Percentiles rank a stretch among this genome's conserved stretches.
These are phyloP conservation scores for Nestor notabilis DNA, from an alignment of 2,113 vertebrate genomes.

Conservation along the genomic window DNA sequence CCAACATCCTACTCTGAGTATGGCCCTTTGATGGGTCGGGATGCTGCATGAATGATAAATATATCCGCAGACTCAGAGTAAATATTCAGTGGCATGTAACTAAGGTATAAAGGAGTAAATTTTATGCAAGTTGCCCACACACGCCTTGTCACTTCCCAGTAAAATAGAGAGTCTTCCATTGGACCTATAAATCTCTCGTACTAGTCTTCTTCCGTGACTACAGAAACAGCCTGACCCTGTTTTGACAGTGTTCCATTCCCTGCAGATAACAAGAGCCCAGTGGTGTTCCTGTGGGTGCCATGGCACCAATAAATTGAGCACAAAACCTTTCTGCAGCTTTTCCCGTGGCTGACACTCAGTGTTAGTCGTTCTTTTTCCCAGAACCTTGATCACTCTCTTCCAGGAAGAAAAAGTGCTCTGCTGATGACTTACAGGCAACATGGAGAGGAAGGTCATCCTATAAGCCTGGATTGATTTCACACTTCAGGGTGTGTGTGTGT, in stretches of 20 bases:
- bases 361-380: neutral
- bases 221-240: conserved; percentile 41
- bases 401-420: neutral
- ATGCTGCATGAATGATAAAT: conserved; percentile 62
- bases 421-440: neutral
- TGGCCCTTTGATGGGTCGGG: conserved; percentile 55
- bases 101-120: conserved; percentile 66
- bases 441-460: neutral
- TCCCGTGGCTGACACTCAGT: neutral
- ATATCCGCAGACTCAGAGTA: conserved; percentile 59
- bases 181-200: conserved; percentile 53
- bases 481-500: neutral
- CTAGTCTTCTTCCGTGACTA: conserved; percentile 40
- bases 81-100: conserved; percentile 58
- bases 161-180: conserved; percentile 71
- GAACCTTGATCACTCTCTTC: neutral
- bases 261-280: conserved; percentile 3
- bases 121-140: conserved; percentile 65
- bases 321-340: neutral
- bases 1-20: conserved; percentile 54
- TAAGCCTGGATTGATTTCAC: neutral
- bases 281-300: neutral
- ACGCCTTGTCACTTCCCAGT: conserved; percentile 69
- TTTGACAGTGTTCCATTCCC: conserved; percentile 14
- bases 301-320: neutral